phyloP scores from a whole-genome alignment of 2,888 invertebrate species.

The Zhengitettix transpicula region DNA sequence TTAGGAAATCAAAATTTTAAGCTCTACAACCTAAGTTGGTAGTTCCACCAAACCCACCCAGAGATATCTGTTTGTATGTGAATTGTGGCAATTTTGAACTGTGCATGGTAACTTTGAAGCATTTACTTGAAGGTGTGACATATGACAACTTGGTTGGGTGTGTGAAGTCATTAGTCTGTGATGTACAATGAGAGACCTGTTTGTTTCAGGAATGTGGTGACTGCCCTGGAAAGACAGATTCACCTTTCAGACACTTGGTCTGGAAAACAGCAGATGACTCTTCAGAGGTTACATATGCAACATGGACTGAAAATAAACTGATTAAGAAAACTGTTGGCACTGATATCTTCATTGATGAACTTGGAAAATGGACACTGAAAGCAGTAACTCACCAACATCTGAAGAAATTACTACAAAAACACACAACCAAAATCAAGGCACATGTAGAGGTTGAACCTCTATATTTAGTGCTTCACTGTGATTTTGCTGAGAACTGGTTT shows the following conservation, averaged over 20 bases:
- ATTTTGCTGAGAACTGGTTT: not conserved
- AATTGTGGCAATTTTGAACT: conserved; percentile 10
- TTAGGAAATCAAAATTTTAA: conserved; percentile 1
- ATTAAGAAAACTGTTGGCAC: not conserved
- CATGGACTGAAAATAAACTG: not conserved
- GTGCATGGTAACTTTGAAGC: conserved; percentile 2
- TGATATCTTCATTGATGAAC: not conserved
- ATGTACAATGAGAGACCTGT: not conserved
- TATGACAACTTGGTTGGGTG: not conserved
- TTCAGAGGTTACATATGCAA: not conserved
- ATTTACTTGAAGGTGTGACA: conserved; percentile 1
- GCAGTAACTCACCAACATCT: not conserved
- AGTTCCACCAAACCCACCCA: not conserved
- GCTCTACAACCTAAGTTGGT: conserved; percentile 6
- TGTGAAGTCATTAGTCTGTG: not conserved
- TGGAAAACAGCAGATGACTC: not conserved
- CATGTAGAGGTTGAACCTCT: not conserved
- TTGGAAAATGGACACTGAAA: not conserved
- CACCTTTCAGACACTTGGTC: not conserved
- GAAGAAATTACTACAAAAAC: not conserved
- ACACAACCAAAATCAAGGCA: not conserved
- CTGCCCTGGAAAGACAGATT: not conserved
- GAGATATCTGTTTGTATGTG: conserved; percentile 6
- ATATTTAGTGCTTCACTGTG: not conserved
- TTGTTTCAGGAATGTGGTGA: not conserved